Percentiles rank a stretch among this genome's conserved stretches.
These are phyloP conservation scores for Lophotriccus pileatus DNA, from an alignment of 2,797 vertebrate species.

Conservation along the genomic window DNA sequence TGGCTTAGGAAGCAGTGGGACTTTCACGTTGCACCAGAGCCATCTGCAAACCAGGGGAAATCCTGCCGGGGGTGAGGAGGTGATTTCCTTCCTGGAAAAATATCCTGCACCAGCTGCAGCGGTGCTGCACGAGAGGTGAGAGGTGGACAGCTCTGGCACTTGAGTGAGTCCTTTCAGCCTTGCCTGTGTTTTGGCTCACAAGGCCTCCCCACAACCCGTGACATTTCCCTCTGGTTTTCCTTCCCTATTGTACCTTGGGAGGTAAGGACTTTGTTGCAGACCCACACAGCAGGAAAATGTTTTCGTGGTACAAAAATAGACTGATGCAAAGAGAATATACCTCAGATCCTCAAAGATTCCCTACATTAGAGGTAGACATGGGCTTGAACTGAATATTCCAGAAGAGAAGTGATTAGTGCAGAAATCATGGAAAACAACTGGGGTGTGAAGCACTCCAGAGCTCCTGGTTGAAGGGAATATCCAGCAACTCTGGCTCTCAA, in stretches of 20 bases:
- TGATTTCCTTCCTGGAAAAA: constrained; percentile 5
- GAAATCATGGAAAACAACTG: background rate
- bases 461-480: background rate
- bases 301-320: background rate
- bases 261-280: background rate
- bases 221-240: background rate
- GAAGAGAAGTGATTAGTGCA: background rate
- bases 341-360: background rate
- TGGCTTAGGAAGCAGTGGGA: background rate
- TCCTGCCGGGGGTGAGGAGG: background rate
- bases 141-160: background rate
- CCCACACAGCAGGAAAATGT: background rate
- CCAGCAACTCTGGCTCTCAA: background rate
- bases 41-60: background rate
- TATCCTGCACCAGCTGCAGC: background rate
- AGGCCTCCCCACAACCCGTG: background rate
- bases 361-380: background rate
- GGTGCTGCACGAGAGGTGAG: background rate
- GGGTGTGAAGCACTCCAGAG: background rate
- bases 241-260: background rate
- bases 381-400: background rate
- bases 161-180: background rate
- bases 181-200: background rate
- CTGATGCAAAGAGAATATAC: background rate
- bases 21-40: background rate